Base-by-base conservation (phyloP, 1,140 invertebrate species). In the Solen grandis region DNA sequence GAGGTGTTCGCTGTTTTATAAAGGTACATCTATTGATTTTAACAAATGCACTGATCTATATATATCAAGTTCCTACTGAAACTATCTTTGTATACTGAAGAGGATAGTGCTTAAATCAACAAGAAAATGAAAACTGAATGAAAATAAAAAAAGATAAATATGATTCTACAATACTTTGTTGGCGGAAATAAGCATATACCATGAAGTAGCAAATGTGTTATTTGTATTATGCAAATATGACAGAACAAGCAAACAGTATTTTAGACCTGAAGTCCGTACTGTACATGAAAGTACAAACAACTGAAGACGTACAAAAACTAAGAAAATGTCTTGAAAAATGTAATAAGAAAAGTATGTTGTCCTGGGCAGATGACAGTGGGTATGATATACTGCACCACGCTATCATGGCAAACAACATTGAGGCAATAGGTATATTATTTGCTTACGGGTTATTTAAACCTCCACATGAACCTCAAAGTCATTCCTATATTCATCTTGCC, bases 341-440 rank as follows among this genome's bases (percentile, higher is more conserved):
- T 59, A 62, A 75, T n/a, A 36, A 31, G 16, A 31, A 46, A 4
- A 41, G 25, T 41, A n/a, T 86, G 16, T 29, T 66, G 38, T 27
- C 78, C 0, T 88, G 87, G 87, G 54, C 66, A 27, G 89, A 89
- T 55, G 60, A 68, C 8, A 55, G 85, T 22, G 68, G 59, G 13
- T 65, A 89, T 25, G 85, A 90, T 66, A 74, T 90, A 0, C 66
- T 90, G 2, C 89, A 90, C 57, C 85, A 89, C 35, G 84, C 87
- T 31, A 88, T 90, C 13, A 79, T 90, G 50, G 55, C 86, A 0
- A 86, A 87, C 57, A 90, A 89, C 50, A 72, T 86, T 25, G 84
- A 88, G 54, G 87, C 84, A 0, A 79, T 87, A 0, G 84, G 82
- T 5, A 54, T 82, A 0, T 80, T 90, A 10, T 87, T 90, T 54